phyloP scores from a whole-genome alignment of 2,113 vertebrate species.

The Phrynocephalus versicolor region DNA sequence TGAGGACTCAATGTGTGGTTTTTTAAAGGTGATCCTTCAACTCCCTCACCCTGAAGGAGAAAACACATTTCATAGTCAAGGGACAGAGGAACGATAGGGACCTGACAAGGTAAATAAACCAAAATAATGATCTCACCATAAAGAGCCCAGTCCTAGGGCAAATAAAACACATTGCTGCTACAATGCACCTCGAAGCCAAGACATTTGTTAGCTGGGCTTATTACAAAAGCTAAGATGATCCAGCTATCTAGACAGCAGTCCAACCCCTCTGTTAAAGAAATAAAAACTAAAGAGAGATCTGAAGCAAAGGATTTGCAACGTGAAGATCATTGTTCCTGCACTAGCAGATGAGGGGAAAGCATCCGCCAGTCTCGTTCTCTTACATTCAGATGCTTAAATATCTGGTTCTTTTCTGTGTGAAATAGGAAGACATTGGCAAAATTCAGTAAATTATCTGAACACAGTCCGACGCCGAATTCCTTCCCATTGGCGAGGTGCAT shows the following conservation, averaged over 20 bases:
- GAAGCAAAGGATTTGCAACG: too few species aligned
- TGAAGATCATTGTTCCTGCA: too few species aligned
- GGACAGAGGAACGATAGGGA: background rate
- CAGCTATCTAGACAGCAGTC: background rate
- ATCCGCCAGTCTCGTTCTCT: too few species aligned
- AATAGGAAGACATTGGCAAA: too few species aligned
- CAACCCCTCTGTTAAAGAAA: too few species aligned
- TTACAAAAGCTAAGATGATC: slow-evolving; percentile 14
- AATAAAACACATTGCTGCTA: background rate
- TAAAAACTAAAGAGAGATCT: too few species aligned
- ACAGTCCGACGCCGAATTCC: too few species aligned
- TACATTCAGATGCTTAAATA: too few species aligned
- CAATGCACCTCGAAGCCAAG: background rate
- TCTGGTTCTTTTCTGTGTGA: too few species aligned
- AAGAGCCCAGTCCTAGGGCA: background rate
- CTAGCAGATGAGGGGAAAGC: too few species aligned
- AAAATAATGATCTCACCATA: slow-evolving; percentile 22
- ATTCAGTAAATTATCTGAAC: too few species aligned
- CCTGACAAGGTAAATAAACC: slow-evolving; percentile 27
- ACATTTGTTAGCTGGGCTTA: slow-evolving; percentile 1
- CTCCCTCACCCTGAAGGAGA: background rate
- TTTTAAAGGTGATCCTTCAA: slow-evolving; percentile 21
- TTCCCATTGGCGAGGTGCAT: too few species aligned
- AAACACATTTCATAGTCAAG: background rate
- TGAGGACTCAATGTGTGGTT: slow-evolving; percentile 3